Percentiles rank a stretch among this genome's conserved stretches.
These are phyloP conservation scores for Cephus sareptanus DNA, from an alignment of 2,888 invertebrate species.

Conservation along the genomic window DNA sequence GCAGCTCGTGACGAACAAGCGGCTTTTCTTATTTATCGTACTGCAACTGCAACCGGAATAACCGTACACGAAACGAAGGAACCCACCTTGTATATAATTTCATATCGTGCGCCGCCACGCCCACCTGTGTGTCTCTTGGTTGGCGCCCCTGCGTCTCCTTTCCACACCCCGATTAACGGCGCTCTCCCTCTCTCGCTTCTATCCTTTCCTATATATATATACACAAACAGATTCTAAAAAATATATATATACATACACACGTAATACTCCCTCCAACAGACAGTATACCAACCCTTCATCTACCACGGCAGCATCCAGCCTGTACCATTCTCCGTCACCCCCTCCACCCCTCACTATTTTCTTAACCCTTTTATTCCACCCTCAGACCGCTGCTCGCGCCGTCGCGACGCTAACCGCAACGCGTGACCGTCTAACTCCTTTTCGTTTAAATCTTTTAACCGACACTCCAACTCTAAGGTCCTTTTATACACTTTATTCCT, in stretches of 20 bases:
- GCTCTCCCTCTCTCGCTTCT: not conserved
- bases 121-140: conserved; percentile 55
- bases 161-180: conserved; percentile 16
- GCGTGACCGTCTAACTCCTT: conserved; percentile 65
- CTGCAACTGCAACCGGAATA: conserved; percentile 27
- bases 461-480: conserved; percentile 12
- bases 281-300: not conserved
- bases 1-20: conserved; percentile 60
- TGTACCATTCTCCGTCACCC: not conserved
- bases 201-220: not conserved
- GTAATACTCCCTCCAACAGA: not conserved
- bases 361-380: not conserved
- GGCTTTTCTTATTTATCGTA: conserved; percentile 49
- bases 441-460: conserved; percentile 43
- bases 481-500: not conserved
- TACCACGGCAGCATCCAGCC: not conserved
- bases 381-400: not conserved
- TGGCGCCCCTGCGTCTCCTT: conserved; percentile 46
- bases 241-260: not conserved
- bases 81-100: conserved; percentile 34
- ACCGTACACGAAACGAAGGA: conserved; percentile 32
- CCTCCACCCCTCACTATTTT: conserved; percentile 25
- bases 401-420: conserved; percentile 54
- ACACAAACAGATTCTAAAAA: not conserved
- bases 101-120: conserved; percentile 51